Evolutionary conservation across 2,113 vertebrate species (phyloP).

Genomic region (Acinonyx jubatus): DNA sequence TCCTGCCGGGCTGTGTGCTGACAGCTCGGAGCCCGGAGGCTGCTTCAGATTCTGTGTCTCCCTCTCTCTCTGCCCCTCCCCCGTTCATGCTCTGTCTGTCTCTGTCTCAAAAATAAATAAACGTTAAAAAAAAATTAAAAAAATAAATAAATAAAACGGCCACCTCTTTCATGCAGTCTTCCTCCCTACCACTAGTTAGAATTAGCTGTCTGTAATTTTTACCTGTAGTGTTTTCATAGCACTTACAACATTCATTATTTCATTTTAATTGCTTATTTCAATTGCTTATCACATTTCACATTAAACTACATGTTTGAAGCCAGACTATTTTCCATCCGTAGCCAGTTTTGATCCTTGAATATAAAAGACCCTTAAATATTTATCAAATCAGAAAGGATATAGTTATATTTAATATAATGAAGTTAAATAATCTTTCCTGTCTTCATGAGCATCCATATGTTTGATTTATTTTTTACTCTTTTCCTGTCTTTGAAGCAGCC

Average conservation of each 20-base stretch:
- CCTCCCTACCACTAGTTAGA: background rate
- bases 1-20: no score
- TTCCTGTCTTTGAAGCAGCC: conserved; percentile 54
- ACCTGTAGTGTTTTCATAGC: background rate
- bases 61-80: no score
- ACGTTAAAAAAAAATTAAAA: no score
- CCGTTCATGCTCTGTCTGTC: no score
- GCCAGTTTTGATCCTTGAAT: background rate
- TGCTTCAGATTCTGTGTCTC: no score
- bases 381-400: conserved; percentile 6
- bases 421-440: conserved; percentile 59
- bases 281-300: background rate
- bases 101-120: no score
- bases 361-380: background rate
- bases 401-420: conserved; percentile 48
- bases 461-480: conserved; percentile 58
- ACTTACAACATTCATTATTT: background rate
- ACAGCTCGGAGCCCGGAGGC: no score
- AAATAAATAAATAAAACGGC: background rate
- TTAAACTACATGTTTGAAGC: background rate
- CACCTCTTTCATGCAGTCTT: background rate
- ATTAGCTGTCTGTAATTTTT: background rate
- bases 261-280: background rate
- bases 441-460: conserved; percentile 40
- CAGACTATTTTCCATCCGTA: background rate